Evolutionary conservation across 1,140 invertebrate genomes (phyloP).

Genomic region (Metopolophium dirhodum): DNA sequence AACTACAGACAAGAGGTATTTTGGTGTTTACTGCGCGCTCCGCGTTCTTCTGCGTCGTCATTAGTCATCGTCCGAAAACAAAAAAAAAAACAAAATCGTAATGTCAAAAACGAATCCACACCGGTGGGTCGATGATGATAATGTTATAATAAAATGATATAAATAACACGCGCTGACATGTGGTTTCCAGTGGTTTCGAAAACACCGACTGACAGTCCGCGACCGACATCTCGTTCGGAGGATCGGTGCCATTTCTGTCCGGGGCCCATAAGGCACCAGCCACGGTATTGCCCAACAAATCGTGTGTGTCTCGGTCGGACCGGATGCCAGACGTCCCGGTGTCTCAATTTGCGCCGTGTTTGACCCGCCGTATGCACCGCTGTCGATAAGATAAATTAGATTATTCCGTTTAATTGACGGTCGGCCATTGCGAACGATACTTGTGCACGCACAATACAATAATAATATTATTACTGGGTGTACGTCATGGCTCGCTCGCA

Average conservation of each 20-base stretch:
- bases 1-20: neutral
- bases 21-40: neutral
- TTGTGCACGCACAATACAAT: neutral
- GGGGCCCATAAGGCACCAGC: neutral
- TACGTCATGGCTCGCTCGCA: too few species aligned
- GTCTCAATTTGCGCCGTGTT: neutral
- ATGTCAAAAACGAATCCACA: neutral
- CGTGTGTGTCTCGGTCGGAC: neutral
- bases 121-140: neutral
- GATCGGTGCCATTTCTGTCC: slow-evolving; percentile 18
- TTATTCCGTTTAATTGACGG: slow-evolving; percentile 33
- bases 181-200: neutral
- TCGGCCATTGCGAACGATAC: neutral
- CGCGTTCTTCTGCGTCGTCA: neutral
- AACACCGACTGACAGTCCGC: neutral
- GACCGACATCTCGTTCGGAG: neutral
- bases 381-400: slow-evolving; percentile 24
- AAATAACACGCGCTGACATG: neutral
- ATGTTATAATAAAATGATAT: too few species aligned
- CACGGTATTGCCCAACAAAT: neutral
- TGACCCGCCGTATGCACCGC: neutral
- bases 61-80: neutral
- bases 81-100: neutral
- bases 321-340: slow-evolving; percentile 29
- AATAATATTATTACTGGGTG: too few species aligned